A percentile compares a stretch with the other conserved stretches of the same genome.
Evolutionary conservation across 1,140 invertebrate genomes (phyloP).

Genomic region (Macrostomum lignano): DNA sequence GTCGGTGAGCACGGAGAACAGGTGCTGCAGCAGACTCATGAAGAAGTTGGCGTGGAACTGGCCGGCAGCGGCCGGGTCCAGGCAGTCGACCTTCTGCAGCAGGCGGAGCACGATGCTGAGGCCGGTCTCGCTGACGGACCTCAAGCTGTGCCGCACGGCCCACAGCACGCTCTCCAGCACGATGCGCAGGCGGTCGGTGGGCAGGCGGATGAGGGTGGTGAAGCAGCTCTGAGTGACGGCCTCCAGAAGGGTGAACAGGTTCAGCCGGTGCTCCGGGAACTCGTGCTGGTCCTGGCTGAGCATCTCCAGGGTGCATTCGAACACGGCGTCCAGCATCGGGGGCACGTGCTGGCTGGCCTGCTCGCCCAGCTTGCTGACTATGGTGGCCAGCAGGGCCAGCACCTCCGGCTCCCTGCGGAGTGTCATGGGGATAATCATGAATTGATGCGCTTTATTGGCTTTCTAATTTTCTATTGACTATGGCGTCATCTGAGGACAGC

Average conservation of each 20-base stretch:
- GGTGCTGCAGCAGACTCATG: slow-evolving; percentile 83
- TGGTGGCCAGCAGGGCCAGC: slow-evolving; percentile 74
- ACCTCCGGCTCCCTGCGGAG: slow-evolving; percentile 91
- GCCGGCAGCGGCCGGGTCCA: slow-evolving; percentile 53
- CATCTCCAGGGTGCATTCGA: slow-evolving; percentile 94
- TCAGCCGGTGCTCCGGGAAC: slow-evolving; percentile 87
- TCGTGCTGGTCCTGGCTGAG: slow-evolving; percentile 99
- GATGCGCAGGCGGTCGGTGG: slow-evolving; percentile 78
- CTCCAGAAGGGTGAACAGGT: slow-evolving; percentile 80
- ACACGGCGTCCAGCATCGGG: slow-evolving; percentile 93
- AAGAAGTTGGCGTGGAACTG: slow-evolving; percentile 93
- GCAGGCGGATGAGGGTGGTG: slow-evolving; percentile 65
- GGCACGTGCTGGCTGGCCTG: slow-evolving; percentile 76
- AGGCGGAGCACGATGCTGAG: slow-evolving; percentile 38
- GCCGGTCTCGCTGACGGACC: slow-evolving; percentile 29
- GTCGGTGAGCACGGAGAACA: slow-evolving; percentile 87
- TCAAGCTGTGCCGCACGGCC: slow-evolving; percentile 98
- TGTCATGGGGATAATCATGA: too few species aligned
- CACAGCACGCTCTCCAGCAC: slow-evolving; percentile 95
- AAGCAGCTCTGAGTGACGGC: slow-evolving; percentile 76
- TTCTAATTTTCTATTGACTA: too few species aligned
- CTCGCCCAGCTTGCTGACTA: slow-evolving; percentile 66
- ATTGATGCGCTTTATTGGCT: too few species aligned
- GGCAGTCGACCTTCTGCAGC: slow-evolving; percentile 54
- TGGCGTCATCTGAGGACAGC: too few species aligned